Evolutionary conservation across 2,113 vertebrate species (phyloP).

Genomic region (Neolamprologus caudopunctatus): DNA sequence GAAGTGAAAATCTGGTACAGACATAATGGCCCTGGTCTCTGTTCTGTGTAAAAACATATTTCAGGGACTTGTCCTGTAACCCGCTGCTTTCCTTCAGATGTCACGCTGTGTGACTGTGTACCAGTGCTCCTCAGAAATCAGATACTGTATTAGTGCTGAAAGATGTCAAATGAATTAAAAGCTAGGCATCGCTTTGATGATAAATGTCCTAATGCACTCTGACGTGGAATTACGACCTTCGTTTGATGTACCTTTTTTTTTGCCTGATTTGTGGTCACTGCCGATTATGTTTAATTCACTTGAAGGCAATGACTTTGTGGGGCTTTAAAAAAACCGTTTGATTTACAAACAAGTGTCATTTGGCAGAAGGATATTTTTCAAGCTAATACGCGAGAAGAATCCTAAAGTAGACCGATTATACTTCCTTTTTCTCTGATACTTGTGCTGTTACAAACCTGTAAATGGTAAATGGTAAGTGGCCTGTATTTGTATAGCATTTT

Average conservation of each 20-base stretch:
- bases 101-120: slow-evolving; percentile 21
- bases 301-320: not conserved
- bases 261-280: slow-evolving; percentile 48
- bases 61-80: slow-evolving; percentile 17
- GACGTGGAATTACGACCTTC: slow-evolving; percentile 45
- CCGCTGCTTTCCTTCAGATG: slow-evolving; percentile 35
- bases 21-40: not conserved
- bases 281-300: slow-evolving; percentile 14
- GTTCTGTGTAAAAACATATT: slow-evolving; percentile 4
- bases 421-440: not conserved
- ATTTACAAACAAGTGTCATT: not conserved
- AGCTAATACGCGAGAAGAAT: not conserved
- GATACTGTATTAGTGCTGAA: slow-evolving; percentile 53
- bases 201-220: slow-evolving; percentile 27
- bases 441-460: not conserved
- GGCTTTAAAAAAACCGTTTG: not conserved
- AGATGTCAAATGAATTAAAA: slow-evolving; percentile 61
- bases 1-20: not conserved
- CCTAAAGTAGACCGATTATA: not conserved
- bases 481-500: not conserved
- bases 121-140: slow-evolving; percentile 45
- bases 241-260: slow-evolving; percentile 39
- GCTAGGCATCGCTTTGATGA: slow-evolving; percentile 10
- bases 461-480: not conserved
- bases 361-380: not conserved